These are phyloP conservation scores for Linnaemya tessellans DNA, from an alignment of 2,888 invertebrate species.

Conservation along the genomic window DNA sequence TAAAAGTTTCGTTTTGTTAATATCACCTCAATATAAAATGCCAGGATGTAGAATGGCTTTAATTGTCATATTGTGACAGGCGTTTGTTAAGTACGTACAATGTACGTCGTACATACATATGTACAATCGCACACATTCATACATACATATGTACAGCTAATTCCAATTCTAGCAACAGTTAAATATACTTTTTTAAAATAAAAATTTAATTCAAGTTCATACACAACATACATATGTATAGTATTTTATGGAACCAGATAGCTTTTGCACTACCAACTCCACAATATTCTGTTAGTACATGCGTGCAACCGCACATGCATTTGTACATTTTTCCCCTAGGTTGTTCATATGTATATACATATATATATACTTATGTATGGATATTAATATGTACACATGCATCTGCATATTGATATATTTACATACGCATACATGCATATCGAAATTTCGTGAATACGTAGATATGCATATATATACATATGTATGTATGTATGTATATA, in stretches of 20 bases:
- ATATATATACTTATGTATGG: neutral
- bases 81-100: neutral
- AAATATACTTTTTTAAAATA: neutral
- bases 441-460: neutral
- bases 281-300: too few species aligned
- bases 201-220: too few species aligned
- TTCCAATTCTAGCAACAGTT: neutral
- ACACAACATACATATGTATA: too few species aligned
- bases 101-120: neutral
- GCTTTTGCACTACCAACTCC: too few species aligned
- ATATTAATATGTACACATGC: neutral
- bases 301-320: too few species aligned
- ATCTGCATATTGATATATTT: too few species aligned
- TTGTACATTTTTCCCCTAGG: too few species aligned
- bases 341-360: neutral
- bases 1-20: neutral
- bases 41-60: slow-evolving; percentile 10
- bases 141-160: too few species aligned
- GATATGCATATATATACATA: neutral
- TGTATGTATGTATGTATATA: neutral
- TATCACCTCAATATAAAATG: slow-evolving; percentile 3
- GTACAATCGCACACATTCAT: too few species aligned
- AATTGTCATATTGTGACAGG: neutral
- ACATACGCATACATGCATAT: neutral
- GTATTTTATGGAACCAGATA: too few species aligned